Conservation (phyloP, 1,140 invertebrate genomes). For the Camponotus pennsylvanicus region DNA sequence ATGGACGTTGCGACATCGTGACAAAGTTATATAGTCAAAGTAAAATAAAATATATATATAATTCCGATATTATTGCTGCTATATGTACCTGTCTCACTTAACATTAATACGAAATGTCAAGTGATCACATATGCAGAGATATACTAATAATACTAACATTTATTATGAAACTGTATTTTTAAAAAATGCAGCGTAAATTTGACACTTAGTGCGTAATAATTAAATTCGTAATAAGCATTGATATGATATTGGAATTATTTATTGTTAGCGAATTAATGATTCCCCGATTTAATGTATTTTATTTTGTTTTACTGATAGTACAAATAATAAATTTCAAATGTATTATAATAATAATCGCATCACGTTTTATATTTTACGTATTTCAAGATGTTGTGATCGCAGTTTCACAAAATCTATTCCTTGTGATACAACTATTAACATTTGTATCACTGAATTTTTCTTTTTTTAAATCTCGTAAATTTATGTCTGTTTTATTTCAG, state of each 20-base stretch:
- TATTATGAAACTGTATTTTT: slow-evolving; percentile 23
- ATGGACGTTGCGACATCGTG: neutral
- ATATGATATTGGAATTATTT: slow-evolving; percentile 32
- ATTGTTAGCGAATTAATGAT: slow-evolving; percentile 27
- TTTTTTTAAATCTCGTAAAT: no score
- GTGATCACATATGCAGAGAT: neutral
- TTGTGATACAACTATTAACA: no score
- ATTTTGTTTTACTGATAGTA: slow-evolving; percentile 40
- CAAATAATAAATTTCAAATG: slow-evolving; percentile 47
- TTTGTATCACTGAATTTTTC: no score
- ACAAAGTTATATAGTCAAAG: neutral
- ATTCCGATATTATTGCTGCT: slow-evolving; percentile 4
- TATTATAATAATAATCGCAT: slow-evolving; percentile 1
- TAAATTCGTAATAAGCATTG: slow-evolving; percentile 21
- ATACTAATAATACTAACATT: slow-evolving; percentile 5
- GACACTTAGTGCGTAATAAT: slow-evolving; percentile 17
- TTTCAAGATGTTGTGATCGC: no score
- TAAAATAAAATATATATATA: slow-evolving; percentile 23
- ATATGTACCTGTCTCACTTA: neutral
- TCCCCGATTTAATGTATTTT: slow-evolving; percentile 33
- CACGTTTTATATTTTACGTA: neutral
- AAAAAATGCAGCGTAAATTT: neutral
- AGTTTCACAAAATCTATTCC: no score
- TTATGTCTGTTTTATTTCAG: no score
- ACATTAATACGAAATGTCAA: slow-evolving; percentile 14